Conservation (phyloP, 2,797 vertebrate species). For the Rousettus madagascariensis region DNA sequence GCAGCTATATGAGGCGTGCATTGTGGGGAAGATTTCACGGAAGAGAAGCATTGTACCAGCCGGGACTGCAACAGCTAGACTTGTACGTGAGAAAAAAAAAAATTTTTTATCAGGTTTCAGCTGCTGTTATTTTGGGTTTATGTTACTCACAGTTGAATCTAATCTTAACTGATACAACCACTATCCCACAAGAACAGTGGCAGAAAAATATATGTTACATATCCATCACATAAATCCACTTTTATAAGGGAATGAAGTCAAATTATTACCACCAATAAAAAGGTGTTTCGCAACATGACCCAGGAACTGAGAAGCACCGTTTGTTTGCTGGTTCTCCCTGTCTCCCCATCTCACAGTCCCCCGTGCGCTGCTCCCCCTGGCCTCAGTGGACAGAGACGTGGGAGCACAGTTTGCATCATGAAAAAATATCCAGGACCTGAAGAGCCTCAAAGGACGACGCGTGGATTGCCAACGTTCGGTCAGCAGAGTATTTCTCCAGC, state of each 20-base stretch:
- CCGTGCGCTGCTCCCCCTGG: too few species aligned
- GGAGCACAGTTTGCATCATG: background rate
- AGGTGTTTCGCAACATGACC: constrained; percentile 52
- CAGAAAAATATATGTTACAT: constrained; percentile 61
- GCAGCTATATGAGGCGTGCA: rapidly evolving
- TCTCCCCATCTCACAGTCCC: background rate
- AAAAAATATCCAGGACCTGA: background rate
- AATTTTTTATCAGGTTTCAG: constrained; percentile 19
- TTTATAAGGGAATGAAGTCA: constrained; percentile 72
- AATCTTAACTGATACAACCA: constrained; percentile 45
- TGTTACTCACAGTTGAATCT: constrained; percentile 58
- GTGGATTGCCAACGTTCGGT: too few species aligned
- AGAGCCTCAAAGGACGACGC: background rate
- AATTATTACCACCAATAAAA: constrained; percentile 66
- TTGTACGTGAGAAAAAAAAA: background rate
- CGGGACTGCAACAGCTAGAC: background rate
- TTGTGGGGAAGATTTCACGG: background rate
- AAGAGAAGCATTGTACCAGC: background rate
- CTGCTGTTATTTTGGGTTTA: constrained; percentile 41
- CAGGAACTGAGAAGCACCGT: background rate
- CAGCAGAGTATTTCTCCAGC: background rate
- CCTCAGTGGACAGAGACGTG: rapidly evolving
- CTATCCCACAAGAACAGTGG: constrained; percentile 49
- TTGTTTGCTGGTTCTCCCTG: background rate
- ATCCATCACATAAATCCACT: constrained; percentile 68